phyloP scores from a whole-genome alignment of 2,113 vertebrate genomes.

The Salvelinus fontinalis region DNA sequence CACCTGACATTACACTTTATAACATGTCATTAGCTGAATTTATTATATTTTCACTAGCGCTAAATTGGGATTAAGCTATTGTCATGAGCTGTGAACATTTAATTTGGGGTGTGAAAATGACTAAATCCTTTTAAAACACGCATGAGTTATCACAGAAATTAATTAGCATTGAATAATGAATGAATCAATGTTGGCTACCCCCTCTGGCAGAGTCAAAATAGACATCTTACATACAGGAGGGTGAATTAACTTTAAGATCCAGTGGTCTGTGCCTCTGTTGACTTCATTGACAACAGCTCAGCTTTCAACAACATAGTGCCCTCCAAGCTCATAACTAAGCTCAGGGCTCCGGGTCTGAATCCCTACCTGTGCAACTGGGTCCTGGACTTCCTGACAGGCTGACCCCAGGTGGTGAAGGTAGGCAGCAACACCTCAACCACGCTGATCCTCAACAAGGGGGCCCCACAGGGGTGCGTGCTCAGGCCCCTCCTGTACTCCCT shows the following conservation, averaged over 20 bases:
- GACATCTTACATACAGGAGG: conserved; percentile 26
- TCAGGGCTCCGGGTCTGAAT: no score
- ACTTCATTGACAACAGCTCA: background rate
- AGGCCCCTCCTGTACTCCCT: no score
- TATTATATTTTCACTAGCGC: conserved; percentile 42
- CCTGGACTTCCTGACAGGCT: no score
- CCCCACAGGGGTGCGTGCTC: no score
- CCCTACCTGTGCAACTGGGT: no score
- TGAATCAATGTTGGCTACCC: conserved; percentile 40
- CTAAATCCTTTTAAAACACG: conserved; percentile 56
- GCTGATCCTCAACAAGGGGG: no score
- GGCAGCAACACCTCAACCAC: no score
- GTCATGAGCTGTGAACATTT: conserved; percentile 34
- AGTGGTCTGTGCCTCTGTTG: background rate
- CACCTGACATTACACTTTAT: conserved; percentile 43
- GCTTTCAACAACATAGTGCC: no score
- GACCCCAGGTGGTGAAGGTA: no score
- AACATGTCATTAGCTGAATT: conserved; percentile 34
- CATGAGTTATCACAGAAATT: conserved; percentile 55
- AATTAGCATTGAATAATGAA: conserved; percentile 60
- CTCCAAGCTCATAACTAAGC: no score
- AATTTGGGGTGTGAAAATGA: conserved; percentile 54
- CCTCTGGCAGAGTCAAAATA: conserved; percentile 37
- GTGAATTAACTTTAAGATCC: conserved; percentile 24
- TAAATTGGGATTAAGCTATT: conserved; percentile 56